phyloP scores from a whole-genome alignment of 2,888 invertebrate species.

The Achlya flavicornis region DNA sequence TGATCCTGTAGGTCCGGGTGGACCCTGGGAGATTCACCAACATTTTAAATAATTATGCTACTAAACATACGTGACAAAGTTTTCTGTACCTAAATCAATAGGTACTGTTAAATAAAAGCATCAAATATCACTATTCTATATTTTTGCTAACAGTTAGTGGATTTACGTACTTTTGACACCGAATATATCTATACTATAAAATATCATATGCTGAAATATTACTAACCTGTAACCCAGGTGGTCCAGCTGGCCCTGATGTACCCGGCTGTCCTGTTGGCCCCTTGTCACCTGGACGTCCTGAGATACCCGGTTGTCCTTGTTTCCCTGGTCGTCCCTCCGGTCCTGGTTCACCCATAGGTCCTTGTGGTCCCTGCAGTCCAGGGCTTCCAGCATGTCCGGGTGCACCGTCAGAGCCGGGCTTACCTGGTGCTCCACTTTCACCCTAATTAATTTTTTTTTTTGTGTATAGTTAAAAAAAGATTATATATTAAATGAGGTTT shows the following conservation, averaged over 20 bases:
- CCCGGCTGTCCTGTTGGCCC: constrained; percentile 88
- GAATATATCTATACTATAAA: too few relatives aligned
- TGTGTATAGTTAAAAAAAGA: too few relatives aligned
- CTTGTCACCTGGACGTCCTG: constrained; percentile 90
- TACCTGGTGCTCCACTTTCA: constrained; percentile 88
- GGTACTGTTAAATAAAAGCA: too few relatives aligned
- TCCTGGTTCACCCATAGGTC: constrained; percentile 84
- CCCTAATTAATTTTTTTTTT: constrained; percentile 85
- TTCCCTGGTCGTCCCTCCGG: constrained; percentile 87
- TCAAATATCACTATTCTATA: too few relatives aligned
- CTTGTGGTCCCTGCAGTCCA: constrained; percentile 87
- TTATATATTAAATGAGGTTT: too few relatives aligned
- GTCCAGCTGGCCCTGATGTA: constrained; percentile 85
- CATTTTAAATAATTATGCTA: not conserved
- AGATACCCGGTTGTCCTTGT: constrained; percentile 87
- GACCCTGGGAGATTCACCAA: constrained; percentile 78
- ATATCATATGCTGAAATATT: not conserved
- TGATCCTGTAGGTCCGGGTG: constrained; percentile 86
- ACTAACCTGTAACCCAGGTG: constrained; percentile 87
- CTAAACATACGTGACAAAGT: too few relatives aligned
- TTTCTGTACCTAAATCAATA: too few relatives aligned
- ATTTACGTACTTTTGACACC: too few relatives aligned
- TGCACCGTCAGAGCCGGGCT: constrained; percentile 89
- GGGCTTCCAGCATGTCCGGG: constrained; percentile 86
- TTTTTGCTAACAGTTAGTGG: too few relatives aligned